Evolutionary conservation across 2,113 vertebrate genomes (phyloP).

Genomic region (Natator depressus): DNA sequence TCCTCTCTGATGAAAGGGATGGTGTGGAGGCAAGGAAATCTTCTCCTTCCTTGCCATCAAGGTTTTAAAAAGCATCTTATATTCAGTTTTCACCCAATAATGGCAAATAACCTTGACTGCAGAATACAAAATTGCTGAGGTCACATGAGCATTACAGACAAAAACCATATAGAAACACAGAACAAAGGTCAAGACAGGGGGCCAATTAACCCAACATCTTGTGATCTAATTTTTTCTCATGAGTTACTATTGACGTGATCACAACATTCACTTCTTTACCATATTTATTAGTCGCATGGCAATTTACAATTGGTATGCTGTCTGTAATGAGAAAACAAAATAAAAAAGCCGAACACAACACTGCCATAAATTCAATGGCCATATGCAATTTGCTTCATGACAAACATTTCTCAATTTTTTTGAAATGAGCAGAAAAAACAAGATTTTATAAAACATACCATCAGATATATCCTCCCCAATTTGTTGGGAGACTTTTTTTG

Average conservation of each 20-base stretch:
- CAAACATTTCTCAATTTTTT: not conserved
- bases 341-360: not conserved
- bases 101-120: slow-evolving; percentile 4
- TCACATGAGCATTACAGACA: not conserved
- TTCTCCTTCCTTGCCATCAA: not conserved
- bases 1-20: not conserved
- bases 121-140: not conserved
- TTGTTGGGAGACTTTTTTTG: not conserved
- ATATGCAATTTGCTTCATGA: not conserved
- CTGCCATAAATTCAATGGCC: not conserved
- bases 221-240: not conserved
- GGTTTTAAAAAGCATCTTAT: slow-evolving; percentile 4
- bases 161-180: not conserved
- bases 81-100: slow-evolving; percentile 33
- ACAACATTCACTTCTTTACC: not conserved
- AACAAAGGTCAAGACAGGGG: not conserved
- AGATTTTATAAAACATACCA: not conserved
- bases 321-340: not conserved
- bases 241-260: not conserved
- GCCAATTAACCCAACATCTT: slow-evolving; percentile 6
- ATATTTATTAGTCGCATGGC: not conserved
- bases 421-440: not conserved
- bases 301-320: not conserved
- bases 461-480: not conserved
- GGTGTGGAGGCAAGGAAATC: not conserved